Evolutionary conservation across 1,140 invertebrate genomes (phyloP).

Genomic region (Cherax destructor): DNA sequence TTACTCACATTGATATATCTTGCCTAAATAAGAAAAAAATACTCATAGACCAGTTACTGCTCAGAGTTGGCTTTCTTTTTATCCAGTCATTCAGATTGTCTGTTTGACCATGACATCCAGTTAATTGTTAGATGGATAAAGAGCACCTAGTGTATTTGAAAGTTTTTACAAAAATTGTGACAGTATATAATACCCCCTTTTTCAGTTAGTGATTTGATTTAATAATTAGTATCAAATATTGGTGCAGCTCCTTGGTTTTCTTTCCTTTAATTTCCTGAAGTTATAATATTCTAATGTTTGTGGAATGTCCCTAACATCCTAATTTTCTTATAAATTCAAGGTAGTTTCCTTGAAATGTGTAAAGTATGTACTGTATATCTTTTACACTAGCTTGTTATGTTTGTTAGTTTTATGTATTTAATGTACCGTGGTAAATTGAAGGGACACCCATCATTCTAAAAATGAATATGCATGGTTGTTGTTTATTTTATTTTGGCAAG

Average conservation of each 20-base stretch:
- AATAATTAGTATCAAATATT: not conserved
- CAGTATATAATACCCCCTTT: too few relatives aligned
- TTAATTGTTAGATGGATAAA: too few relatives aligned
- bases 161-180: too few relatives aligned
- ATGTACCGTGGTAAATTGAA: not conserved
- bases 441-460: constrained; percentile 28
- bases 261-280: not conserved
- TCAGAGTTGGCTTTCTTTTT: too few relatives aligned
- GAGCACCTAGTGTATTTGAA: too few relatives aligned
- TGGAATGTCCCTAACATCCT: constrained; percentile 25
- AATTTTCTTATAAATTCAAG: constrained; percentile 9
- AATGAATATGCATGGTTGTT: too few relatives aligned
- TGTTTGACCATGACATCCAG: too few relatives aligned
- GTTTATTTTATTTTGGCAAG: too few relatives aligned
- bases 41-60: too few relatives aligned
- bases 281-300: constrained; percentile 18
- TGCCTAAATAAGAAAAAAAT: too few relatives aligned
- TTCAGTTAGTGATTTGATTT: not conserved
- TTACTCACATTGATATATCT: too few relatives aligned
- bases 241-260: constrained; percentile 36
- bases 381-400: not conserved
- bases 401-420: not conserved
- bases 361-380: not conserved
- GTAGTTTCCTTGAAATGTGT: constrained; percentile 34
- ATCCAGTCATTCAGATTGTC: too few relatives aligned